These are phyloP conservation scores for Pontoporia blainvillei DNA, from an alignment of 2,113 vertebrate species.

Conservation along the genomic window DNA sequence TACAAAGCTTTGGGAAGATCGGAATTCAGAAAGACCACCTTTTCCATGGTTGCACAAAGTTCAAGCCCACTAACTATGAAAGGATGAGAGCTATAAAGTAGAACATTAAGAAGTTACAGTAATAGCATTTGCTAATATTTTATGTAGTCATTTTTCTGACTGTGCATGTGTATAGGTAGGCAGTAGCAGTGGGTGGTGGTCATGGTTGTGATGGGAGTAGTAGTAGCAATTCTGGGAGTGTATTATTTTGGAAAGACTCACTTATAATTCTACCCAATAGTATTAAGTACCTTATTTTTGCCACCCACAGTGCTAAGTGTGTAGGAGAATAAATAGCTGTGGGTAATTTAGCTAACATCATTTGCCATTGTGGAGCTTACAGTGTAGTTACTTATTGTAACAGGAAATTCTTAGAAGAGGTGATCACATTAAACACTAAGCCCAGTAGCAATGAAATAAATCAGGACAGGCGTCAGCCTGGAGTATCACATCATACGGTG, in stretches of 20 bases:
- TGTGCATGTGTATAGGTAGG: not conserved
- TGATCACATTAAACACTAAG: not conserved
- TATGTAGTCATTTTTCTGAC: not conserved
- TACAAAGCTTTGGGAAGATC: not conserved
- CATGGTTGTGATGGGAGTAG: accelerated
- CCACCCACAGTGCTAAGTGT: not conserved
- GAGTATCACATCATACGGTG: not conserved
- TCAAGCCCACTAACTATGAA: not conserved
- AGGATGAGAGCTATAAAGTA: not conserved
- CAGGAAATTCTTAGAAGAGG: not conserved
- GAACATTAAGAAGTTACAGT: not conserved
- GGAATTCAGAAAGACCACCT: not conserved
- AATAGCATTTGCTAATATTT: not conserved
- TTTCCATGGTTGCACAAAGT: not conserved
- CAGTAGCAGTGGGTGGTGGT: not conserved
- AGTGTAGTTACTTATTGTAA: not conserved
- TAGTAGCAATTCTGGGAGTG: not conserved
- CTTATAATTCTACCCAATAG: not conserved
- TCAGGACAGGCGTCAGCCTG: not conserved
- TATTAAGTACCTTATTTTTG: not conserved
- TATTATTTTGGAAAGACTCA: not conserved
- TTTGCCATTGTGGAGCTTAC: not conserved
- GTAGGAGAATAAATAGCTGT: not conserved
- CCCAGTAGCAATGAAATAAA: not conserved
- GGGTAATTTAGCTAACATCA: not conserved